A percentile compares a stretch with the other conserved stretches of the same genome.
Conservation (phyloP, 2,113 vertebrate species). For the Saimiri boliviensis region DNA sequence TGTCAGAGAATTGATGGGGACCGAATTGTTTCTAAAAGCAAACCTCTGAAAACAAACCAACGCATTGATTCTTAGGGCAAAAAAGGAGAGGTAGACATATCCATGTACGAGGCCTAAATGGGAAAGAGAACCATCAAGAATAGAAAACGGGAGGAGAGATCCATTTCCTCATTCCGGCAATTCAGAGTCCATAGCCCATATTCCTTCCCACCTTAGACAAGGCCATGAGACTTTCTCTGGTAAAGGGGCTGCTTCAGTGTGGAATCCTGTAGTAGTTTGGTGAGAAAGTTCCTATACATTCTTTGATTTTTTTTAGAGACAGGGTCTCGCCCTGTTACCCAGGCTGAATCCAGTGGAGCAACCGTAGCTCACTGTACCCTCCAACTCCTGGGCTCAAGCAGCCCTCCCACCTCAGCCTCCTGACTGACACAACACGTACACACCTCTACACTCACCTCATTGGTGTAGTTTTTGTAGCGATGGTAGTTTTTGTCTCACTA, state of each 20-base stretch:
- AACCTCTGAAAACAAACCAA: background rate
- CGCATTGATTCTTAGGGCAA: background rate
- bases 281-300: background rate
- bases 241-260: background rate
- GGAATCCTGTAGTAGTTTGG: too few species aligned
- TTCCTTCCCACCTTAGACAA: background rate
- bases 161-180: background rate
- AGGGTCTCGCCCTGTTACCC: too few species aligned
- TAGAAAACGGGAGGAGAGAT: background rate
- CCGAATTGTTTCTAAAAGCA: background rate
- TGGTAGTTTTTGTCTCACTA: too few species aligned
- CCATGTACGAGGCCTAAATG: fast-evolving
- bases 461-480: too few species aligned
- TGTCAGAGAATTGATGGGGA: background rate
- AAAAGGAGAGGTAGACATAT: background rate
- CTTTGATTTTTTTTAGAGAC: too few species aligned
- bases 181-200: background rate
- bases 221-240: background rate
- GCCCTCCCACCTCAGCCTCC: too few species aligned
- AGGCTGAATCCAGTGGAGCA: too few species aligned
- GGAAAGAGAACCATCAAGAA: background rate
- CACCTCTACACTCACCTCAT: too few species aligned
- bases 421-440: too few species aligned
- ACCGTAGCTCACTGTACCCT: too few species aligned
- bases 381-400: too few species aligned